A percentile compares a stretch with the other conserved stretches of the same genome.
Evolutionary conservation across 2,113 vertebrate species (phyloP).

Genomic region (Camelus dromedarius): DNA sequence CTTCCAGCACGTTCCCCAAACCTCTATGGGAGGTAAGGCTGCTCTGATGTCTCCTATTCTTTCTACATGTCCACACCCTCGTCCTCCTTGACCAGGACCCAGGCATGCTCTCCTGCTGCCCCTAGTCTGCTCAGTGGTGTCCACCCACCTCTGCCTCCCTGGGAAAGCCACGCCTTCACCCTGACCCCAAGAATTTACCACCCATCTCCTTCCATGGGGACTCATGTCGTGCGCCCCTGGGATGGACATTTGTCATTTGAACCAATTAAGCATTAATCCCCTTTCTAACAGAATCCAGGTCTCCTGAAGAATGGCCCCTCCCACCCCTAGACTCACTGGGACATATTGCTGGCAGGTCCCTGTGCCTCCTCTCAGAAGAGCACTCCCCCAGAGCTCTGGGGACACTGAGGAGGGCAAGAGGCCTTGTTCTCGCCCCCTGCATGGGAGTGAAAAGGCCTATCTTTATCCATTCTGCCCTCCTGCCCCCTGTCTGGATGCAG

Average conservation of each 20-base stretch:
- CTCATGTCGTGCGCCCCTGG: neutral
- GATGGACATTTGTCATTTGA: neutral
- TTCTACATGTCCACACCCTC: neutral
- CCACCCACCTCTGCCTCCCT: neutral
- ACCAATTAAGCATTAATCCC: neutral
- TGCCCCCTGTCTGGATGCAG: neutral
- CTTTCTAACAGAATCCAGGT: neutral
- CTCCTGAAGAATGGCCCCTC: neutral
- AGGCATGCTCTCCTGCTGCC: neutral
- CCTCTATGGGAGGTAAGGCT: rapidly evolving
- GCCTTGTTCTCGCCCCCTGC: neutral
- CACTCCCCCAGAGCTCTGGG: neutral
- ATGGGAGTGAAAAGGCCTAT: neutral
- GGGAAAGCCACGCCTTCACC: neutral
- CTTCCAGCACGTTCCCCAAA: neutral
- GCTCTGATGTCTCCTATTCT: neutral
- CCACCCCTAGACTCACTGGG: rapidly evolving
- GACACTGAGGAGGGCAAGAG: neutral
- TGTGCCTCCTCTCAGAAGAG: neutral
- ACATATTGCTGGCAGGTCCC: neutral
- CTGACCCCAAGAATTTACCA: too few relatives aligned
- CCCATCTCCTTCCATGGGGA: neutral
- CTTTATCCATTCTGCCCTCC: neutral
- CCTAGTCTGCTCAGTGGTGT: rapidly evolving
- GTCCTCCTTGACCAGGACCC: neutral